Evolutionary conservation across 2,888 invertebrate species (phyloP).

Genomic region (Pediacus dermestoides): DNA sequence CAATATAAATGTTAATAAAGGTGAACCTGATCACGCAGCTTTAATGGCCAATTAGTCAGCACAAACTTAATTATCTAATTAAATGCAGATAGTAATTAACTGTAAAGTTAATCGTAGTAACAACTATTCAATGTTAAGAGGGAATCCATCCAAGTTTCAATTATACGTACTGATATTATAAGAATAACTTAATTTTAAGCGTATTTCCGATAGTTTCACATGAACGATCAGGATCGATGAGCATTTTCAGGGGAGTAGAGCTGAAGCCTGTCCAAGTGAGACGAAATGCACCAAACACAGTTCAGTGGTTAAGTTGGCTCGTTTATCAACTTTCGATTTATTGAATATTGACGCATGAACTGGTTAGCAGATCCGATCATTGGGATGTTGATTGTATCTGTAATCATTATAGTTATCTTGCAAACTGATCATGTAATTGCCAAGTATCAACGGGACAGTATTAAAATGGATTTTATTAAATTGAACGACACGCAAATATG

Average conservation of each 20-base stretch:
- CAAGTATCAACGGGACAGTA: neutral
- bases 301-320: neutral
- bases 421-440: slow-evolving; percentile 1
- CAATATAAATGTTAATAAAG: too few relatives aligned
- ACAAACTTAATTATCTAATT: neutral
- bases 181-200: slow-evolving; percentile 6
- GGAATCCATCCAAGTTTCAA: too few relatives aligned
- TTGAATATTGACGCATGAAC: slow-evolving; percentile 2
- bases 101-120: too few relatives aligned
- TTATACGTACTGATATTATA: too few relatives aligned
- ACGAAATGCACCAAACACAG: neutral
- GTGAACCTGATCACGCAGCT: too few relatives aligned
- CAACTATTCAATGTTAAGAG: too few relatives aligned
- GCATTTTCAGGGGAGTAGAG: neutral
- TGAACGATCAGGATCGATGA: slow-evolving; percentile 3
- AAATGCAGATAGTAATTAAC: too few relatives aligned
- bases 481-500: neutral
- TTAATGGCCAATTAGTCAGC: slow-evolving; percentile 2
- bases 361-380: slow-evolving; percentile 1
- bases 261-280: neutral
- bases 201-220: slow-evolving; percentile 3
- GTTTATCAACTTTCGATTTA: slow-evolving; percentile 2
- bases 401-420: neutral
- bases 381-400: slow-evolving; percentile 1
- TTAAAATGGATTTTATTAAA: neutral